Evolutionary conservation across 2,797 vertebrate species (phyloP), one percentile per base, ranked within the genome.

Genomic region (Pangasius djambal): DNA sequence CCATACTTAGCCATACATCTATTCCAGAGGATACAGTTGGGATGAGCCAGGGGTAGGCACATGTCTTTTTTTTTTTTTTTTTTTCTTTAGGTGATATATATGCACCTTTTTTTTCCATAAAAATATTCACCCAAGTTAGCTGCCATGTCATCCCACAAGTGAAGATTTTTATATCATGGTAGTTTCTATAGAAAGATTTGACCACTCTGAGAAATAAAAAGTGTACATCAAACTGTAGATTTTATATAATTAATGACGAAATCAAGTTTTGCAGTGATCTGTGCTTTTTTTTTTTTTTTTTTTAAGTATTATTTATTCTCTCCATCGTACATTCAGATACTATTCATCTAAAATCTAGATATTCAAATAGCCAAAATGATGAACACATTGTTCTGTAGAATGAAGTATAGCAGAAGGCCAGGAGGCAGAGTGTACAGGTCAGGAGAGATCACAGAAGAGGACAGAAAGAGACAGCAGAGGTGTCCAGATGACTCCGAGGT

Each of bases 401-500:
- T 31, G 34, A 81, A 13, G n/a, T 16, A 75, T 48, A 89, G 63
- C 67, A 48, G 59, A 74, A 59, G 55, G 57, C 86, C 88, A 69
- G 61, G 16, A 52, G 16, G 50, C 67, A 82, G 77, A 79, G 25
- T 63, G 52, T 59, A 40, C 75, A 20, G 85, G 86, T 82, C 89
- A 84, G 84, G 28, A 87, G 84, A 89, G 83, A 67, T 65, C 20
- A 50, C 61, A 61, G 74, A 88, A 59, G 40, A 75, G 44, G 65
- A 88, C 44, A 10, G 50, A 65, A 72, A 72, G 85, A 52, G 86
- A 79, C 55, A 63, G 87, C 59, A 13, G 89, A 87, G 87, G 88
- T 88, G 86, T 75, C 83, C 75, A 87, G 90, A 92, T 91, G 88
- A 91, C 92, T 87, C 91, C 28, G 52, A 92, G 75, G 91, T 91